phyloP scores from a whole-genome alignment of 2,113 vertebrate species.

The Heteronetta atricapilla region DNA sequence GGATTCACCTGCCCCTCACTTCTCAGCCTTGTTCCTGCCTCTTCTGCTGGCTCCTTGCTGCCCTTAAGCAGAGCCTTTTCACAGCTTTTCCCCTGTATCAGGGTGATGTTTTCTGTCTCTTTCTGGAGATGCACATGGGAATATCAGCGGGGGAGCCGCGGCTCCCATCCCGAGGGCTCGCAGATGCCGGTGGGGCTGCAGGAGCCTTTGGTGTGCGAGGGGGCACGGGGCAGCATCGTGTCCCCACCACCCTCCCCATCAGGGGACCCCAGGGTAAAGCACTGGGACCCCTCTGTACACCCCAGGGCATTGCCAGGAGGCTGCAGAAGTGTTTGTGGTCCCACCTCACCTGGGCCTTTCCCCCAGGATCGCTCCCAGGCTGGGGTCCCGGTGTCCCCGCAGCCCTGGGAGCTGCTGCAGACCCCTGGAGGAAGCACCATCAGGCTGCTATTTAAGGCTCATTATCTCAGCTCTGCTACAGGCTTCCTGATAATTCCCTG shows the following conservation, averaged over 20 bases:
- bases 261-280: not conserved
- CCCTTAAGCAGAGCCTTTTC: not conserved
- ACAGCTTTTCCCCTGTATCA: not conserved
- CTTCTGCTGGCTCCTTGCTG: not conserved
- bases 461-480: conserved; percentile 59
- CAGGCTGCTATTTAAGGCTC: conserved; percentile 51
- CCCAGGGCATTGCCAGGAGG: too few relatives aligned
- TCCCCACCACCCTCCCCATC: not conserved
- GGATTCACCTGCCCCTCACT: not conserved
- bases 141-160: not conserved
- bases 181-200: not conserved
- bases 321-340: not conserved
- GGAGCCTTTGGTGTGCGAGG: not conserved
- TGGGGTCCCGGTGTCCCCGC: not conserved
- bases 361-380: rapidly evolving
- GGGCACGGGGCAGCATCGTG: not conserved
- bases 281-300: not conserved
- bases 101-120: not conserved
- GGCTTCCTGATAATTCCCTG: conserved; percentile 55
- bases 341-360: not conserved
- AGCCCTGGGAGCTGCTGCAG: rapidly evolving
- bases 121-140: not conserved
- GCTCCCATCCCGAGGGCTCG: not conserved
- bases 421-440: not conserved
- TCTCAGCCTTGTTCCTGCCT: not conserved